Base-by-base conservation (phyloP, 2,797 vertebrate genomes). In the Lophius americanus region DNA sequence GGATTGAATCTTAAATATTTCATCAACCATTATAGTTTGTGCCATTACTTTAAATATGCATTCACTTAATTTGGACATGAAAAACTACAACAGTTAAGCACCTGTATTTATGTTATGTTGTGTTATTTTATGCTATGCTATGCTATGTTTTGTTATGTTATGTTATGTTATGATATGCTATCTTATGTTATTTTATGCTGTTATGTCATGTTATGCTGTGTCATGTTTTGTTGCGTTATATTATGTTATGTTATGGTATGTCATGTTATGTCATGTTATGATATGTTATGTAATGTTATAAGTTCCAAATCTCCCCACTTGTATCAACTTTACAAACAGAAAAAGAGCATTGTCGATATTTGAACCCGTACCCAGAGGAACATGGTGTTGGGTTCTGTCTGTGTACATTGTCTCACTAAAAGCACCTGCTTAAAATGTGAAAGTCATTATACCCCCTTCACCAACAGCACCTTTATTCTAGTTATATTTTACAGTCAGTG, bases 71-170 rank as follows among this genome's bases (percentile, higher is more conserved):
- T 32, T 60, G 9, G 14, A 47, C 8, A 60, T 43, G 46, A 23
- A 55, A 38, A 54, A 41, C 37, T 42, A 48, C 36, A 79, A 50
- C 54, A 75, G 58, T 61, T 74, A 54, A 84, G 84, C 83, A 86
- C 85, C 86, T 71, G 49, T 72, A 48, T 23, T 23, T 23, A 23
- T 23, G 23, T 23, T 23, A 23, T 23, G 23, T 23, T 23, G 23
- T 23, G 23, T 23, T 23, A 23, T 23, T 23, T 50, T 12, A 69
- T 51, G 12, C 13, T 44, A 11, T 23, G 23, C 23, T 23, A 23
- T 23, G 23, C 23, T 23, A 23, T 23, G 23, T 2, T 23, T 23
- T 23, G 23, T 23, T 23, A 23, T 23, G 23, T 23, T 23, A 23
- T 23, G 23, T 23, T 23, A 23, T 23, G 23, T 23, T 23, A 23